Base-by-base conservation (phyloP, 2,888 invertebrate genomes). In the Limnephilus lunatus region DNA sequence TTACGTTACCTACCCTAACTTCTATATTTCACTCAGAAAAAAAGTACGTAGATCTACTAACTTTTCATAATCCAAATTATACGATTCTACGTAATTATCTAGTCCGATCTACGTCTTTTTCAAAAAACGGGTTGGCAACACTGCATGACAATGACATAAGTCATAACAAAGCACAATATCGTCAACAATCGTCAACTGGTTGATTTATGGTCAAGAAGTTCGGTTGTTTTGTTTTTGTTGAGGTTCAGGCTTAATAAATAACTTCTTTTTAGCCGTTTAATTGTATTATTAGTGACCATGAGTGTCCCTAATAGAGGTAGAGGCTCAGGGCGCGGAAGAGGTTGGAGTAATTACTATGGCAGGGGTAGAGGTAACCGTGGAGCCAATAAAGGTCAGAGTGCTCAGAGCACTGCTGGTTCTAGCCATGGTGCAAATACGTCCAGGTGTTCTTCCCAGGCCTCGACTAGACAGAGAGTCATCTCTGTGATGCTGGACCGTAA, bases 241-340 rank as follows among this genome's bases (percentile, higher is more conserved):
- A 82, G 82, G 82, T 32, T 82, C 31, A 32, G 30, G 15, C 9
- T 31, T 30, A 25, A 68, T 35, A 83, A 39, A 35, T 19, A 35
- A 83, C 83, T 83, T 35, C 3, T 83, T 35, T 32, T 32, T 9
- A 32, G 25, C 19, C 4, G 25, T 35, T 83, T 86, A 85, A 19
- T 85, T 81, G 30, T 9, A 15, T 85, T 85, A 1, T 87, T 30
- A 53, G 53, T 87, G 68, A 53, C 19, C n/a, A 91, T 91, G 91
- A 91, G 91, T 87, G 31, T 86, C 32, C 32, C 86, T 11, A 83
- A 83, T 89, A 89, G 89, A 85, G 91, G 91, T 30, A 92, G 90
- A 92, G 83, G 92, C n/a, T 25, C 48, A 31, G 30, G 35, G 68
- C 92, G 93, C 68, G 92, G 92, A 39, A 86, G 93, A 88, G 93